A percentile compares a stretch with the other conserved stretches of the same genome.
phyloP scores from a whole-genome alignment of 2,797 vertebrate genomes.

The Cossypha niveicapilla region DNA sequence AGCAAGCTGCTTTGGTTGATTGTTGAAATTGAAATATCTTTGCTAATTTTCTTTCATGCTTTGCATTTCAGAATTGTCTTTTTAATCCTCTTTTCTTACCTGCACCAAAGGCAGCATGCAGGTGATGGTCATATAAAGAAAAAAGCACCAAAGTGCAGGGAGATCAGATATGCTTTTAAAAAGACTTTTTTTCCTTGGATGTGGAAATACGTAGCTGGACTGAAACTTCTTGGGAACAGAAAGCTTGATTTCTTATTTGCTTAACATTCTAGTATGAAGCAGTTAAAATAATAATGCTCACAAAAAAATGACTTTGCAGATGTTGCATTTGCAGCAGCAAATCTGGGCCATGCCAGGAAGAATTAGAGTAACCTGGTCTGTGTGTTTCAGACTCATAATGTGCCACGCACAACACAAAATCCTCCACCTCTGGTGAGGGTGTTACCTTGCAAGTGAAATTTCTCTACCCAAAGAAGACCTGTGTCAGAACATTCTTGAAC shows the following conservation, averaged over 20 bases:
- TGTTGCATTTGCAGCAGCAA: constrained; percentile 15
- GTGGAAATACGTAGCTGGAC: not conserved
- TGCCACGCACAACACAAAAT: not conserved
- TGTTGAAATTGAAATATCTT: not conserved
- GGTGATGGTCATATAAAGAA: not conserved
- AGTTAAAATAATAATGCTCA: not conserved
- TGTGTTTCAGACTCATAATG: not conserved
- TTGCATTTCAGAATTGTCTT: not conserved
- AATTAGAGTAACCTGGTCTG: constrained; percentile 22
- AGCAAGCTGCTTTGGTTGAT: not conserved
- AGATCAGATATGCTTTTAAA: not conserved
- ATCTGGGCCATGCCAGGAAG: not conserved
- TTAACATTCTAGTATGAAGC: not conserved
- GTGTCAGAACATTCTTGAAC: not conserved
- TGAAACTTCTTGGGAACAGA: not conserved
- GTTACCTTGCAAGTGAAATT: not conserved
- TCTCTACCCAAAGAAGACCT: not conserved
- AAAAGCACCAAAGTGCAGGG: not conserved
- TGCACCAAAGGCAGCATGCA: not conserved
- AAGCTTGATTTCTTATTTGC: not conserved
- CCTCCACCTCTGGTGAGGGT: not conserved
- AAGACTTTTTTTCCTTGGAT: not conserved
- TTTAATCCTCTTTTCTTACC: not conserved
- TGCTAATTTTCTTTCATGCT: not conserved
- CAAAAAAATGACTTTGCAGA: constrained; percentile 7